These are phyloP conservation scores for Plectropomus leopardus DNA, from an alignment of 2,113 vertebrate genomes.

Conservation along the genomic window DNA sequence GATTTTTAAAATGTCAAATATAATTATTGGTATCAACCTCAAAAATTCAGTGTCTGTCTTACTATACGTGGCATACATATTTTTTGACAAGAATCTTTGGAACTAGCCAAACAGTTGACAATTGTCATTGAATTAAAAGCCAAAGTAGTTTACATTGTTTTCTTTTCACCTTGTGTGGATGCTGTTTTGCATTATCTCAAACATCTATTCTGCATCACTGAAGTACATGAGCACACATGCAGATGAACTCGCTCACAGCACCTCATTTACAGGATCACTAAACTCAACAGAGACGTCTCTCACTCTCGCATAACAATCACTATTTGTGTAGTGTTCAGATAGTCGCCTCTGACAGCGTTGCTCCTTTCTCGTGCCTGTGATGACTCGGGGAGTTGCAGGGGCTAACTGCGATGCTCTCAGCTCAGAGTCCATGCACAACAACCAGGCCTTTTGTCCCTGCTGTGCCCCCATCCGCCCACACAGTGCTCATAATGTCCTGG, in stretches of 20 bases:
- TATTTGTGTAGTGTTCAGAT: conserved; percentile 46
- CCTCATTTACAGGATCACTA: conserved; percentile 43
- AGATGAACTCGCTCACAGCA: conserved; percentile 23
- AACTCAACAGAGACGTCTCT: conserved; percentile 47
- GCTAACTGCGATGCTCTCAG: conserved; percentile 61
- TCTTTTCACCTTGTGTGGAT: background rate
- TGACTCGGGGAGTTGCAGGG: conserved; percentile 49
- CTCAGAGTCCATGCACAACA: conserved; percentile 70
- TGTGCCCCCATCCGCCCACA: conserved; percentile 70
- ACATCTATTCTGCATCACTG: conserved; percentile 3
- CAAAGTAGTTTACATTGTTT: rapidly evolving
- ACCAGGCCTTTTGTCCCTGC: conserved; percentile 77
- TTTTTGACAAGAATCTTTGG: too few species aligned
- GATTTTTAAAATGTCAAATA: conserved; percentile 1
- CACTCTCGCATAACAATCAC: conserved; percentile 43
- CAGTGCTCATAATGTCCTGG: conserved; percentile 69
- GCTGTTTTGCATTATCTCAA: background rate
- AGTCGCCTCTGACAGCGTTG: conserved; percentile 36
- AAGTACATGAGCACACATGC: conserved; percentile 6
- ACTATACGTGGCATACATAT: background rate
- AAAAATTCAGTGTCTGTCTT: background rate
- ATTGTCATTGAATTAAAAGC: background rate
- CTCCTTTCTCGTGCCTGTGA: conserved; percentile 51
- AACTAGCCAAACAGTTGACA: too few species aligned
- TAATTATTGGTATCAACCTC: background rate